Evolutionary conservation across 2,113 vertebrate genomes (phyloP).

Genomic region (Donacobius atricapilla): DNA sequence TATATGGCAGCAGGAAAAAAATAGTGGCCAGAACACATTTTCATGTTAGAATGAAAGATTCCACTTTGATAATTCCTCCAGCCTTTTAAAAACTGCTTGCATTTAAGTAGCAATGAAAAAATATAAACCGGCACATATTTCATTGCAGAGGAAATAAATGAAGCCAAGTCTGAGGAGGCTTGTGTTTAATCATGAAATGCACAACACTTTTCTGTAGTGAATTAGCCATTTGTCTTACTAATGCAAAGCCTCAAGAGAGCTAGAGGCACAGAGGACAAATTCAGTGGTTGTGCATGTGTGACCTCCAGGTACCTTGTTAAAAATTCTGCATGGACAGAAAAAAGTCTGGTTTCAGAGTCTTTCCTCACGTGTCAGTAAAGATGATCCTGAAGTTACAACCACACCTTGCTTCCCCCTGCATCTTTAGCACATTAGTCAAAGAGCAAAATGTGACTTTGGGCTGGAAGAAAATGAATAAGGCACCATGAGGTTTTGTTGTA

Average conservation of each 20-base stretch:
- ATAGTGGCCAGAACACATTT: neutral
- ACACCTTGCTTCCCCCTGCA: neutral
- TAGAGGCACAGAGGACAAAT: constrained; percentile 12
- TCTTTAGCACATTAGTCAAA: neutral
- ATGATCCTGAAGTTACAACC: neutral
- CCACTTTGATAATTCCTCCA: constrained; percentile 32
- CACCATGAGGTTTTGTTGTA: neutral
- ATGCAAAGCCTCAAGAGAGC: constrained; percentile 15
- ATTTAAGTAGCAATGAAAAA: constrained; percentile 69
- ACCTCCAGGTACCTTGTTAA: constrained; percentile 6
- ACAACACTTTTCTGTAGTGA: constrained; percentile 55
- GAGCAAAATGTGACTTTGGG: neutral
- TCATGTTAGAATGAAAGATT: constrained; percentile 15
- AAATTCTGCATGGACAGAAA: neutral
- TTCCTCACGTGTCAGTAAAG: neutral
- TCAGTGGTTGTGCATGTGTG: neutral
- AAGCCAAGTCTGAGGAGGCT: constrained; percentile 18
- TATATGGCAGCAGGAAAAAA: neutral
- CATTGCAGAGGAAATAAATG: constrained; percentile 66
- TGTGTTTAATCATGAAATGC: constrained; percentile 71
- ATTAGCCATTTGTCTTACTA: constrained; percentile 70
- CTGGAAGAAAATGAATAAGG: neutral
- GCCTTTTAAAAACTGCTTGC: constrained; percentile 63
- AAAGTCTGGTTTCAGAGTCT: neutral
- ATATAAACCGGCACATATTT: constrained; percentile 68